Evolutionary conservation across 2,113 vertebrate species (phyloP).

Genomic region (Odocoileus virginianus): DNA sequence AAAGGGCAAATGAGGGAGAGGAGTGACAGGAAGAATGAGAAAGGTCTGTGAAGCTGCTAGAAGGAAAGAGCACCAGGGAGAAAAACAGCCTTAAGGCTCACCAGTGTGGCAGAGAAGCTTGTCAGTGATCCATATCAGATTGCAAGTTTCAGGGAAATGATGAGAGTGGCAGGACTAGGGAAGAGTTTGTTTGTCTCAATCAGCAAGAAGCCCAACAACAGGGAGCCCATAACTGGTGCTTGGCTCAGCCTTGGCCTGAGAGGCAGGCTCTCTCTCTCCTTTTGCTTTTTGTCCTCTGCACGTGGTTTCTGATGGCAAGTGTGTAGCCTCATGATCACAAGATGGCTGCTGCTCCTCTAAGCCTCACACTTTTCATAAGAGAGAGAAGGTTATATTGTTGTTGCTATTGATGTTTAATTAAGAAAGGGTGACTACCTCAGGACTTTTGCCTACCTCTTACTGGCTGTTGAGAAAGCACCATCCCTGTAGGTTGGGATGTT

Average conservation of each 20-base stretch:
- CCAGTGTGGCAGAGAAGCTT: fast-evolving
- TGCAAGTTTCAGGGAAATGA: neutral
- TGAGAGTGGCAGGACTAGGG: too few relatives aligned
- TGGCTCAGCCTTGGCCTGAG: neutral
- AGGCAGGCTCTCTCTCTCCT: neutral
- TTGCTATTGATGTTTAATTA: neutral
- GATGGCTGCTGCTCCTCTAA: neutral
- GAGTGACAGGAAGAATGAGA: neutral
- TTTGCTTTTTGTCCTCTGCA: neutral
- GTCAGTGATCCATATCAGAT: neutral
- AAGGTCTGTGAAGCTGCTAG: neutral
- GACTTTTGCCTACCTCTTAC: neutral
- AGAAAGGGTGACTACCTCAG: neutral
- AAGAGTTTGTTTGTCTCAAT: neutral
- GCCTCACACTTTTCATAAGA: neutral
- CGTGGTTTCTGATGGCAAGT: neutral
- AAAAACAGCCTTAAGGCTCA: neutral
- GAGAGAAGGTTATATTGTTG: neutral
- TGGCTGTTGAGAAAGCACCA: neutral
- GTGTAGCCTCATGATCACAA: neutral
- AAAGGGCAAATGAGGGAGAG: neutral
- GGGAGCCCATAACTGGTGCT: fast-evolving
- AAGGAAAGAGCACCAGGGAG: neutral
- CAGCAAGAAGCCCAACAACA: too few relatives aligned
- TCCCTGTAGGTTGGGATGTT: neutral